Percentiles rank a stretch among this genome's conserved stretches.
Conservation (phyloP, 2,797 vertebrate genomes). For the Lateolabrax maculatus region DNA sequence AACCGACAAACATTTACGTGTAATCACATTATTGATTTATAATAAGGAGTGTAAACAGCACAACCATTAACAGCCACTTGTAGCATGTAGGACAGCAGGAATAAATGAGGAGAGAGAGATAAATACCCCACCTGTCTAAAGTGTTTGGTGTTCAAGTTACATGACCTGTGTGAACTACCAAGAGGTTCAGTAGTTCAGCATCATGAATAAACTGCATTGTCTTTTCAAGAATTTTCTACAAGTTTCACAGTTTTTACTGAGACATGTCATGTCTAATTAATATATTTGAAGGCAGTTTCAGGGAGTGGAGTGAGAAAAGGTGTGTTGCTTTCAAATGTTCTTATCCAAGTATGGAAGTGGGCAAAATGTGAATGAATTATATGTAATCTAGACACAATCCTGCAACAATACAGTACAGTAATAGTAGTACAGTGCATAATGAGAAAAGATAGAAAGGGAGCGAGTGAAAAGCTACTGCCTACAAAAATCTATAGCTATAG, state of each 20-base stretch:
- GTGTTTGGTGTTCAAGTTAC: not conserved
- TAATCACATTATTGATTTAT: slow-evolving; percentile 3
- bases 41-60: not conserved
- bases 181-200: not conserved
- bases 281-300: not conserved
- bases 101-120: not conserved
- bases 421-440: not conserved
- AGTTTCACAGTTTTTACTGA: not conserved
- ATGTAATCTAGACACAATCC: not conserved
- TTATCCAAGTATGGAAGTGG: not conserved
- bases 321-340: slow-evolving; percentile 8
- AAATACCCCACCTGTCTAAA: not conserved
- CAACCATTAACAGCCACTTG: not conserved
- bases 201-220: not conserved
- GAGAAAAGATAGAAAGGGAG: not conserved
- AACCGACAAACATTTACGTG: not conserved
- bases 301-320: not conserved
- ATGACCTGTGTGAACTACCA: not conserved
- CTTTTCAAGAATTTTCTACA: not conserved
- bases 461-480: not conserved
- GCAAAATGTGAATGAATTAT: not conserved
- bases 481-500: not conserved
- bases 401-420: not conserved
- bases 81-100: not conserved
- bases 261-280: not conserved